Conservation (phyloP, 2,797 vertebrate species). For the Fratercula arctica region DNA sequence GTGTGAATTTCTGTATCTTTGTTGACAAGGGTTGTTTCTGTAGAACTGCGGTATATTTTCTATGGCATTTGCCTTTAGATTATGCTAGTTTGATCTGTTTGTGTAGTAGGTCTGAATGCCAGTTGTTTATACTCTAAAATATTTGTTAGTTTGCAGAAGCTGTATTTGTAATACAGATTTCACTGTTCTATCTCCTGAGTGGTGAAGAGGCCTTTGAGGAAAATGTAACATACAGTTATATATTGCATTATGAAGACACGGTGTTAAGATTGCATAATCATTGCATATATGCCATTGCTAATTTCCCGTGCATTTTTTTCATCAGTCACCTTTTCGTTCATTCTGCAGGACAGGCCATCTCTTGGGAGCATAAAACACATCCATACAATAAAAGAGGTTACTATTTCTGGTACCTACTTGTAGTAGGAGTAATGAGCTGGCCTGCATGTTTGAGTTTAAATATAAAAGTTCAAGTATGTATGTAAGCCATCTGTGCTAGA, state of each 20-base stretch:
- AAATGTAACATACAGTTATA: not conserved
- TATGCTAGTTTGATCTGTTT: not conserved
- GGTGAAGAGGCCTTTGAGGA: not conserved
- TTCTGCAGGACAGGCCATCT: not conserved
- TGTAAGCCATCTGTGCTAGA: not conserved
- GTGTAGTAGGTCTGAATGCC: not conserved
- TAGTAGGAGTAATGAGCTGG: not conserved
- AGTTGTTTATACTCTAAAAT: not conserved
- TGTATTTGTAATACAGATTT: not conserved
- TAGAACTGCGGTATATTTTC: conserved; percentile 33
- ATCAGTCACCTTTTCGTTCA: not conserved
- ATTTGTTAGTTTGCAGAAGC: not conserved
- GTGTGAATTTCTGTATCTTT: conserved; percentile 63
- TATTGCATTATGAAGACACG: not conserved
- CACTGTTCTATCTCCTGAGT: not conserved
- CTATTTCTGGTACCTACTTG: not conserved
- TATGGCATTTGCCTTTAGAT: not conserved
- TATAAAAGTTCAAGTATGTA: not conserved
- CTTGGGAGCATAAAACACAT: not conserved
- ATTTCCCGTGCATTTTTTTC: not conserved
- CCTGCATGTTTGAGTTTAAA: not conserved
- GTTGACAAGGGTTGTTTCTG: conserved; percentile 55
- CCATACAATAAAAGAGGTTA: not conserved
- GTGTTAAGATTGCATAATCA: not conserved
- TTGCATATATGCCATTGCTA: not conserved